phyloP scores from a whole-genome alignment of 2,888 invertebrate species.

The Drosophila sordidula region DNA sequence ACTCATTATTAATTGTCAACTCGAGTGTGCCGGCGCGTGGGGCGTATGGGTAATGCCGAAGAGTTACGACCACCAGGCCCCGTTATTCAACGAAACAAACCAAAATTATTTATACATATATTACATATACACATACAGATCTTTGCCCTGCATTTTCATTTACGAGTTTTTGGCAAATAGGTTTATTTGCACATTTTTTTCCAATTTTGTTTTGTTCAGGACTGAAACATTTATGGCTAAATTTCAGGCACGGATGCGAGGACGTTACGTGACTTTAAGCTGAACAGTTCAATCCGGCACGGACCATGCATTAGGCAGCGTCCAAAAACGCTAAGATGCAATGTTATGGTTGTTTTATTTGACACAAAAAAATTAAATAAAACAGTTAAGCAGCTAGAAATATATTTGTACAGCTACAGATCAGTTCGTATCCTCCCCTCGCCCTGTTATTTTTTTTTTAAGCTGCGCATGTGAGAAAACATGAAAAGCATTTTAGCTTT shows the following conservation, averaged over 20 bases:
- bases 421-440: conserved; percentile 1
- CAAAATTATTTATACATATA: neutral
- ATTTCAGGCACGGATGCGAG: neutral
- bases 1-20: conserved; percentile 43
- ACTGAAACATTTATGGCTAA: neutral
- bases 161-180: neutral
- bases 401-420: conserved; percentile 7
- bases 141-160: neutral
- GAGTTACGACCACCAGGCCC: conserved; percentile 13
- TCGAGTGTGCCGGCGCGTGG: conserved; percentile 21
- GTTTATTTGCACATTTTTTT: neutral
- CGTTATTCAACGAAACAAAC: neutral
- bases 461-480: conserved; percentile 40
- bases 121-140: neutral
- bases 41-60: conserved; percentile 52
- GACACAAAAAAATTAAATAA: neutral
- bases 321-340: neutral
- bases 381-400: neutral
- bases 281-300: neutral
- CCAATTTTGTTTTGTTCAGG: conserved; percentile 9
- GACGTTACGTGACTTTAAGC: conserved; percentile 3
- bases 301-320: conserved; percentile 12
- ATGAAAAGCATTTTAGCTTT: conserved; percentile 55
- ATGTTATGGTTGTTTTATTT: neutral
- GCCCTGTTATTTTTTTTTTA: conserved; percentile 1